These are phyloP conservation scores for Melanophora roralis DNA, from an alignment of 2,888 invertebrate species.

Conservation along the genomic window DNA sequence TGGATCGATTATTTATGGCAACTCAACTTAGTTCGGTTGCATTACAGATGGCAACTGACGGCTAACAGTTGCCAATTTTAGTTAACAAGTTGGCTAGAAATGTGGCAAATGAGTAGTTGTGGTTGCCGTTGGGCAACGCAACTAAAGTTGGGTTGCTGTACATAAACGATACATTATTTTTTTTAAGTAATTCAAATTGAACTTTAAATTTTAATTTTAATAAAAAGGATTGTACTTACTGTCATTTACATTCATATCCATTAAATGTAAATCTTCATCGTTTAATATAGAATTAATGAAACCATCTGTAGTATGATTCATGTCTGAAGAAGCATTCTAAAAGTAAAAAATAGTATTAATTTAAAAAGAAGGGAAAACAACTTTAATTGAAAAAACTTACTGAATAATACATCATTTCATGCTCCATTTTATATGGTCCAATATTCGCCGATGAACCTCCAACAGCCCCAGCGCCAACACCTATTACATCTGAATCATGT, in stretches of 20 bases:
- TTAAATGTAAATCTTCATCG: slow-evolving; percentile 91
- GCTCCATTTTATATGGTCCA: slow-evolving; percentile 84
- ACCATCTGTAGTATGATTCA: slow-evolving; percentile 88
- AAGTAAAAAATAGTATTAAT: slow-evolving; percentile 16
- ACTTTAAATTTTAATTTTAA: too few relatives aligned
- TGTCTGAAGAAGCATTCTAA: slow-evolving; percentile 81
- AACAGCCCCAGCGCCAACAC: slow-evolving; percentile 81
- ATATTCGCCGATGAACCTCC: slow-evolving; percentile 75
- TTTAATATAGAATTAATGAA: slow-evolving; percentile 92
- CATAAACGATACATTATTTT: too few relatives aligned
- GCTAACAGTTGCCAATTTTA: too few relatives aligned
- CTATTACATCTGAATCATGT: slow-evolving; percentile 80
- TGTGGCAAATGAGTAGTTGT: too few relatives aligned
- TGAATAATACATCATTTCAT: slow-evolving; percentile 90
- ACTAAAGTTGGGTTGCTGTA: too few relatives aligned
- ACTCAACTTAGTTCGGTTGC: too few relatives aligned
- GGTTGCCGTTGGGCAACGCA: too few relatives aligned
- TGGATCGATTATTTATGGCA: too few relatives aligned
- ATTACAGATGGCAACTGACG: too few relatives aligned
- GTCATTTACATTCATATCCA: slow-evolving; percentile 95
- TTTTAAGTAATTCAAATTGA: too few relatives aligned
- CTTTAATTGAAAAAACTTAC: slow-evolving; percentile 80
- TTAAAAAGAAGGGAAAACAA: not conserved
- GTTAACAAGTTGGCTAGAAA: too few relatives aligned
- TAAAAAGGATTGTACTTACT: slow-evolving; percentile 79